A percentile compares a stretch with the other conserved stretches of the same genome.
Conservation (phyloP, 2,113 vertebrate genomes). For the Mesembrinibis cayennensis region DNA sequence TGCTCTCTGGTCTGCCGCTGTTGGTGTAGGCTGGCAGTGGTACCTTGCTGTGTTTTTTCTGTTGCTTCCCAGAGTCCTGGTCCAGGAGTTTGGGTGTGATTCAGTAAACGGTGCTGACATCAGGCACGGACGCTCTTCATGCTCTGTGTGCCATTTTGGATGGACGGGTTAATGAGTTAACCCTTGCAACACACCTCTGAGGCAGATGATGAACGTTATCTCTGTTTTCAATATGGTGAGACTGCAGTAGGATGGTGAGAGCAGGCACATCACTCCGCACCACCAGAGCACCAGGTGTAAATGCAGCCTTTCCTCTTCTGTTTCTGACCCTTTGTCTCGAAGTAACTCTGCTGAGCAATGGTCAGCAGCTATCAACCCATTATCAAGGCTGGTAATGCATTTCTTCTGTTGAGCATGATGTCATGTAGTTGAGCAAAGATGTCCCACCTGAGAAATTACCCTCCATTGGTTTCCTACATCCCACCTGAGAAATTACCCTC, state of each 20-base stretch:
- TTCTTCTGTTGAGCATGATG: no score
- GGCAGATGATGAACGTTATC: neutral
- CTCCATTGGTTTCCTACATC: neutral
- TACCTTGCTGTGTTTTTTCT: neutral
- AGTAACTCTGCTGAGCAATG: neutral
- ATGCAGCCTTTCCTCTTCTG: neutral
- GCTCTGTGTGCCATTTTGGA: neutral
- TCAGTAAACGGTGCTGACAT: neutral
- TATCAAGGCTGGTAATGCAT: neutral
- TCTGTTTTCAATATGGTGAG: neutral
- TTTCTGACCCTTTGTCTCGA: neutral
- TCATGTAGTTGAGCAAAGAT: neutral
- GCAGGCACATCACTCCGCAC: rapidly evolving
- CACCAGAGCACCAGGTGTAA: rapidly evolving
- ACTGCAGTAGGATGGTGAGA: neutral
- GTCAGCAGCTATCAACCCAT: neutral
- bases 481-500: neutral
- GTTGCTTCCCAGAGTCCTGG: neutral
- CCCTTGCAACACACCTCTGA: neutral
- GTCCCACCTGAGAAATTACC: neutral
- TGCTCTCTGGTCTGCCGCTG: neutral
- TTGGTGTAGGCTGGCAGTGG: neutral
- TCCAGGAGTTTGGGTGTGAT: neutral
- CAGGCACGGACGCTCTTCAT: neutral
- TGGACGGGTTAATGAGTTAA: neutral